These are phyloP conservation scores for Rynchops niger DNA, from an alignment of 2,113 vertebrate species.

Conservation along the genomic window DNA sequence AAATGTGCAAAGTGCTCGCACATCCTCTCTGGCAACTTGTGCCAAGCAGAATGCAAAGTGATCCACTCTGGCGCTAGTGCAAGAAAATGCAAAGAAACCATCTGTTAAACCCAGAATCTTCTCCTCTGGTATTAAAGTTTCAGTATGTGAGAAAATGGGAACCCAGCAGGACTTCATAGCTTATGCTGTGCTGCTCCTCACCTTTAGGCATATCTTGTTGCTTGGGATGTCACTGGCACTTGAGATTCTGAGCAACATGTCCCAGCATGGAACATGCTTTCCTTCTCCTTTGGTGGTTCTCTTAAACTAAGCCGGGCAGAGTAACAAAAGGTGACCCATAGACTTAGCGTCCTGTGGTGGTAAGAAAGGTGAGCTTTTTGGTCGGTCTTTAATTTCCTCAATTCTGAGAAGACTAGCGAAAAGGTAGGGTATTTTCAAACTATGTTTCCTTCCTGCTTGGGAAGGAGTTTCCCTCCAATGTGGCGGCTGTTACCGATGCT, in stretches of 20 bases:
- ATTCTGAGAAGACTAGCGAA: neutral
- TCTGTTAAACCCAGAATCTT: neutral
- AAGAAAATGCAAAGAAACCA: neutral
- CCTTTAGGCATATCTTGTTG: neutral
- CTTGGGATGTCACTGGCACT: neutral
- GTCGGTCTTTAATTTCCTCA: neutral
- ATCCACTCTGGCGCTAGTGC: neutral
- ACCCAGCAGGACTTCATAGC: neutral
- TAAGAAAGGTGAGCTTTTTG: neutral
- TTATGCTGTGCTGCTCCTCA: neutral
- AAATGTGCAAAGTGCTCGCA: neutral
- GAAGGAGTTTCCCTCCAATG: neutral
- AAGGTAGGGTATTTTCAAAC: neutral
- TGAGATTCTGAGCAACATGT: rapidly evolving
- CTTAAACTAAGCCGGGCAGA: neutral
- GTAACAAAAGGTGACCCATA: neutral
- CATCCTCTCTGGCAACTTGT: neutral
- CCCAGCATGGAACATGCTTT: neutral
- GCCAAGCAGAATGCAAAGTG: neutral
- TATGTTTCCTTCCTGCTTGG: neutral
- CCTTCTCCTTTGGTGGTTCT: neutral
- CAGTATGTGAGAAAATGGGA: neutral
- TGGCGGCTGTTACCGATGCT: rapidly evolving
- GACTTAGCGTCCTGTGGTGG: neutral
- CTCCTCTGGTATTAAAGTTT: neutral